These are phyloP conservation scores for Xanthorhoe designata DNA, from an alignment of 2,888 invertebrate species.

Conservation along the genomic window DNA sequence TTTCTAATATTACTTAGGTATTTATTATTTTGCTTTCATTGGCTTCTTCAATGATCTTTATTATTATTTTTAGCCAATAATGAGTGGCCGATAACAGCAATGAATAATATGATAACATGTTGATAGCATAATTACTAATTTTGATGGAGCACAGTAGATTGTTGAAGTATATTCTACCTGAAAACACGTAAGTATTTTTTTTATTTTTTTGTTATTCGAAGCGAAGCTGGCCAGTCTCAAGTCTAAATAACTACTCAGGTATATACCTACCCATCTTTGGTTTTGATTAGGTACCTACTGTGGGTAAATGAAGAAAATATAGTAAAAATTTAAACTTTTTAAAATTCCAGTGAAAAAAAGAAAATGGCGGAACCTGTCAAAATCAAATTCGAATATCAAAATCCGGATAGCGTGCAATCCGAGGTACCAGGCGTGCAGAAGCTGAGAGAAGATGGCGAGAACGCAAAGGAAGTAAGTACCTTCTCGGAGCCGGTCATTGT, in stretches of 20 bases:
- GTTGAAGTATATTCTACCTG: slow-evolving; percentile 59
- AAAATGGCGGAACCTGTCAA: slow-evolving; percentile 62
- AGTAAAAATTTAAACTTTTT: not conserved
- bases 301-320: no score
- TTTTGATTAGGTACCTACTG: no score
- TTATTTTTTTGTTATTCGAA: not conserved
- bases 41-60: not conserved
- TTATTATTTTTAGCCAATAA: slow-evolving; percentile 19
- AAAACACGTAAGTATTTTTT: slow-evolving; percentile 53
- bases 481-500: slow-evolving; percentile 66
- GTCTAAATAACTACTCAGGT: no score
- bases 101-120: slow-evolving; percentile 24
- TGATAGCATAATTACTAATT: slow-evolving; percentile 54
- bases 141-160: slow-evolving; percentile 66
- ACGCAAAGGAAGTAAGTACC: slow-evolving; percentile 41
- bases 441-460: slow-evolving; percentile 49
- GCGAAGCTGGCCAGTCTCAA: no score
- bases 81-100: slow-evolving; percentile 15
- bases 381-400: slow-evolving; percentile 52
- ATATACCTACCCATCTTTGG: no score
- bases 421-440: slow-evolving; percentile 67
- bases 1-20: no score
- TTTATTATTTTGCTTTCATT: not conserved
- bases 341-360: slow-evolving; percentile 45
- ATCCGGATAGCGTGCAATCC: slow-evolving; percentile 58